These are phyloP conservation scores for Drosophila bocki DNA, from an alignment of 1,140 invertebrate genomes.

Conservation along the genomic window DNA sequence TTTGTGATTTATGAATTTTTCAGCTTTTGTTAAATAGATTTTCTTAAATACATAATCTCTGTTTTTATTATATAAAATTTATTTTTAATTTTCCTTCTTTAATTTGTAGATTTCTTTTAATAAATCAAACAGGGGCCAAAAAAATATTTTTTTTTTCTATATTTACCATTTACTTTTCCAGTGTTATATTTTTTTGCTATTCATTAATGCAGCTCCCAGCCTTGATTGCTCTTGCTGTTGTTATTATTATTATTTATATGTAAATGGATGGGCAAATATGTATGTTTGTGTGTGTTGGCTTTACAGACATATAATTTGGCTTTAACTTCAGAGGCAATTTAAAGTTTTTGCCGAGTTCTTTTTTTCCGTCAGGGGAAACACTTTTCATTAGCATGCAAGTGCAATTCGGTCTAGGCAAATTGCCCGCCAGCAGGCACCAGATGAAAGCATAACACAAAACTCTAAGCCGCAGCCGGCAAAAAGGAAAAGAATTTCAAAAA, in stretches of 20 bases:
- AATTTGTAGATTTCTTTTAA: background rate
- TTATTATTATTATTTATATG: slow-evolving; percentile 58
- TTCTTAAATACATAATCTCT: no score
- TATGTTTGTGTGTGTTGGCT: background rate
- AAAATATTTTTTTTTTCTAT: no score
- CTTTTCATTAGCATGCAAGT: slow-evolving; percentile 54
- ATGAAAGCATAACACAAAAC: slow-evolving; percentile 49
- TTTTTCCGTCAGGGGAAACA: slow-evolving; percentile 15
- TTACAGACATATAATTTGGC: slow-evolving; percentile 40
- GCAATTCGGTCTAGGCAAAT: slow-evolving; percentile 51
- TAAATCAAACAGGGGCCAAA: background rate
- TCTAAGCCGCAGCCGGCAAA: slow-evolving; percentile 35
- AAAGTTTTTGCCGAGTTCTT: slow-evolving; percentile 23
- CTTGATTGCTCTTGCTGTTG: slow-evolving; percentile 36
- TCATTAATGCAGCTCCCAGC: slow-evolving; percentile 54
- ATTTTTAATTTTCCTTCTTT: no score
- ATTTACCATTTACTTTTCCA: background rate
- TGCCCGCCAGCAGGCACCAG: slow-evolving; percentile 33
- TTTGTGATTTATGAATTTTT: background rate
- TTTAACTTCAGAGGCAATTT: slow-evolving; percentile 46
- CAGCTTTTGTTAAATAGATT: no score
- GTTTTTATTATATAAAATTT: no score
- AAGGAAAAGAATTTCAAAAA: slow-evolving; percentile 20
- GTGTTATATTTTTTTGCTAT: slow-evolving; percentile 29
- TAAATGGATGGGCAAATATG: slow-evolving; percentile 26